Evolutionary conservation across 2,797 vertebrate genomes (phyloP).

Genomic region (Leptodactylus fallax): DNA sequence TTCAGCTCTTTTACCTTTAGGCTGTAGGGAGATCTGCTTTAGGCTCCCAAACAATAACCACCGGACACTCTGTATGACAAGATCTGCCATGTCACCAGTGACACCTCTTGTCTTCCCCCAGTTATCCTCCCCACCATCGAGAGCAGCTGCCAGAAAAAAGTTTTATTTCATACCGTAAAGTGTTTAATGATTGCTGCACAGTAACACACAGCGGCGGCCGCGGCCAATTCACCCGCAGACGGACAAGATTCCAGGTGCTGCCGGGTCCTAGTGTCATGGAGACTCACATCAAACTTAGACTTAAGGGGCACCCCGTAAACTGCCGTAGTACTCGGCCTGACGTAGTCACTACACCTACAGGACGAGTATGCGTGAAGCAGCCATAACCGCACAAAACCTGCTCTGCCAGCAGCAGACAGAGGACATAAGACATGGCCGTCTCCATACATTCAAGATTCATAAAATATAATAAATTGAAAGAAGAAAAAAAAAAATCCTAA

Average conservation of each 20-base stretch:
- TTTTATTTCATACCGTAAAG: background rate
- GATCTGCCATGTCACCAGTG: no score
- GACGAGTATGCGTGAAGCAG: background rate
- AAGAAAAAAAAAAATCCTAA: constrained; percentile 24
- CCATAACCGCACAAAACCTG: background rate
- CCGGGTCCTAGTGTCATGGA: background rate
- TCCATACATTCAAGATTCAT: constrained; percentile 38
- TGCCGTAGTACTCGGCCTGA: background rate
- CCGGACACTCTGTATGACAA: no score
- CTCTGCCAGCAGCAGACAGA: background rate
- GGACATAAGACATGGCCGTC: background rate
- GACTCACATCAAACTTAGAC: background rate
- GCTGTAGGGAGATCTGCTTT: no score
- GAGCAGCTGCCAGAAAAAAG: background rate
- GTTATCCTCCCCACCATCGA: no score
- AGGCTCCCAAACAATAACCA: no score
- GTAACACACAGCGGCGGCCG: background rate
- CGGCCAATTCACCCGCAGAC: background rate
- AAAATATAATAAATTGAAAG: constrained; percentile 19
- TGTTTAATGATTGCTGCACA: constrained; percentile 24
- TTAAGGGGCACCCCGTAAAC: background rate
- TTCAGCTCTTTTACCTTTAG: no score
- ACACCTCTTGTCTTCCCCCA: no score
- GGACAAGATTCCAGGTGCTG: background rate
- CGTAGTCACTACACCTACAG: background rate